A percentile compares a stretch with the other conserved stretches of the same genome.
Conservation (phyloP, 2,797 vertebrate genomes). For the Lepidocolaptes lacrymiger region DNA sequence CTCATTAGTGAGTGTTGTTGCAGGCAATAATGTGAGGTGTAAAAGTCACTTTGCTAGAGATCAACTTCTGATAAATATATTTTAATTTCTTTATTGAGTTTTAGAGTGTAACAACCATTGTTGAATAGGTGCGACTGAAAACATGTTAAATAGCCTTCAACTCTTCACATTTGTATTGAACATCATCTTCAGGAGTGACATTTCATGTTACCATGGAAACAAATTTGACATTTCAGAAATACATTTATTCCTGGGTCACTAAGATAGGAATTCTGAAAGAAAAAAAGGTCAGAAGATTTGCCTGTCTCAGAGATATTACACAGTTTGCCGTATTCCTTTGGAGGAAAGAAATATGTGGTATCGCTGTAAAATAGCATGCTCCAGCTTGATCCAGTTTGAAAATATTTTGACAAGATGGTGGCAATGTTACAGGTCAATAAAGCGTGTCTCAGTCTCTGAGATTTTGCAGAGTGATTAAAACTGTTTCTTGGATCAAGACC, state of each 20-base stretch:
- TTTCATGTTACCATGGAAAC: constrained; percentile 77
- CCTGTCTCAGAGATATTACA: constrained; percentile 13
- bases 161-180: constrained; percentile 70
- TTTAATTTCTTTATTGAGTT: constrained; percentile 65
- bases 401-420: constrained; percentile 61
- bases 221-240: constrained; percentile 72
- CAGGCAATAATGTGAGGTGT: constrained; percentile 16
- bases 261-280: constrained; percentile 61
- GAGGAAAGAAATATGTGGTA: constrained; percentile 36
- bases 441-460: constrained; percentile 10
- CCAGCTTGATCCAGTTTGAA: constrained; percentile 49
- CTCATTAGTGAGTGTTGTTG: constrained; percentile 30
- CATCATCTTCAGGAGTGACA: constrained; percentile 70
- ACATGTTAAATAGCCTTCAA: constrained; percentile 72
- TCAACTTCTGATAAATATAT: constrained; percentile 66
- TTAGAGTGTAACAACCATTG: constrained; percentile 41
- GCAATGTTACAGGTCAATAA: constrained; percentile 59
- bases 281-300: constrained; percentile 66
- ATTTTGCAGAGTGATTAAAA: constrained; percentile 50
- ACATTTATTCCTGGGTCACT: constrained; percentile 75
- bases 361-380: neutral
- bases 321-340: constrained; percentile 23
- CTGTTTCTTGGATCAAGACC: constrained; percentile 62
- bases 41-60: constrained; percentile 52
- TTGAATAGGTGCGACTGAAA: constrained; percentile 62